Percentiles rank a stretch among this genome's conserved stretches.
Evolutionary conservation across 2,797 vertebrate genomes (phyloP).

Genomic region (Garrulus glandarius): DNA sequence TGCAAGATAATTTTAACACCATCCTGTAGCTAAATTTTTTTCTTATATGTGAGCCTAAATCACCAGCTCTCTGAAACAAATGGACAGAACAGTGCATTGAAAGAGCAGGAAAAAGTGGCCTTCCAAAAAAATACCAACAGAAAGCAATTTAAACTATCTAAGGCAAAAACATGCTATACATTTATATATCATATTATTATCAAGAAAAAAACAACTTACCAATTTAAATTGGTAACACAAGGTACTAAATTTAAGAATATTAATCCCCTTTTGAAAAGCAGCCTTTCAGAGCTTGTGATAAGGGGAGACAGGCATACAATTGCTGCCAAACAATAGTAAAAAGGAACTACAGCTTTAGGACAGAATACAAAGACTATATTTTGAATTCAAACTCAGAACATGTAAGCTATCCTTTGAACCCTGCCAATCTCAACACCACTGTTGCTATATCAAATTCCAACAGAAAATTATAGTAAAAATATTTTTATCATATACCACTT

Average conservation of each 20-base stretch:
- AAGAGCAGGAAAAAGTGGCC: not conserved
- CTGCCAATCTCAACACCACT: not conserved
- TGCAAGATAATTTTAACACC: not conserved
- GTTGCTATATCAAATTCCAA: not conserved
- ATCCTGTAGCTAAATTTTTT: not conserved
- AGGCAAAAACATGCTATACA: not conserved
- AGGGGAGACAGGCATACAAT: not conserved
- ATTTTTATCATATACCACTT: not conserved
- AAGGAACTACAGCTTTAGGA: not conserved
- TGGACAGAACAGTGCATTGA: not conserved
- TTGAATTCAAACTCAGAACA: not conserved
- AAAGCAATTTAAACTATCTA: not conserved
- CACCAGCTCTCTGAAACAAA: not conserved
- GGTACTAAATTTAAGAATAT: not conserved
- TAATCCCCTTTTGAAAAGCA: not conserved
- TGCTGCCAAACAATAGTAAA: conserved; percentile 17
- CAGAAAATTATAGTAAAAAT: not conserved
- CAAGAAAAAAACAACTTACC: not conserved
- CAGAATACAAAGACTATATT: not conserved
- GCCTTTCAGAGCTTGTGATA: not conserved
- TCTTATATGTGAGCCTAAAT: not conserved
- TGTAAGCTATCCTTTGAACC: not conserved
- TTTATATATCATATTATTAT: not conserved
- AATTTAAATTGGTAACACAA: not conserved
- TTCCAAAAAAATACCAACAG: not conserved